phyloP scores from a whole-genome alignment of 2,113 vertebrate genomes.

The Loxodonta africana region DNA sequence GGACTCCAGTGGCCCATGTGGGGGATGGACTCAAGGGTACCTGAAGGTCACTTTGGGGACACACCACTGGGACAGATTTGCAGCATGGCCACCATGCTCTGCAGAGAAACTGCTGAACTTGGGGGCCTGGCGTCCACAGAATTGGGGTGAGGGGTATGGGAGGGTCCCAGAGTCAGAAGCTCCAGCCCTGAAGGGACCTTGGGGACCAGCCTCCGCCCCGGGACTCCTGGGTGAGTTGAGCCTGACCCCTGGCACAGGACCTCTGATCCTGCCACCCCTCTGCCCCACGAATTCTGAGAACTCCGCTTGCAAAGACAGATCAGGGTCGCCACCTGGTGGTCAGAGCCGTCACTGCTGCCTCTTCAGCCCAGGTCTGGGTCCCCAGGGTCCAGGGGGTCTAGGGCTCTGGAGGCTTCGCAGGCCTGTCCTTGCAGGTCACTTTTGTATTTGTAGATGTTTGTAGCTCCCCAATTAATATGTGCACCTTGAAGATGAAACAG shows the following conservation, averaged over 20 bases:
- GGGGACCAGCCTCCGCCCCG: neutral
- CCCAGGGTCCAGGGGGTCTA: fast-evolving
- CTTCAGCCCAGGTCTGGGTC: fast-evolving
- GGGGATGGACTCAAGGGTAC: no score
- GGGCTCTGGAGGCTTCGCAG: neutral
- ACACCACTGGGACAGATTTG: fast-evolving
- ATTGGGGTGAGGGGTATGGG: fast-evolving
- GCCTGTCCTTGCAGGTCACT: fast-evolving
- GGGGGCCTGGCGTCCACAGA: neutral
- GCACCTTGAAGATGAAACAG: fast-evolving
- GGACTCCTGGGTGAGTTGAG: neutral
- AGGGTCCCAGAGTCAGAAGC: neutral
- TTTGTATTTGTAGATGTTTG: fast-evolving
- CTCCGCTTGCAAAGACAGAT: neutral
- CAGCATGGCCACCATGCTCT: fast-evolving
- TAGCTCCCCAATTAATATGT: fast-evolving
- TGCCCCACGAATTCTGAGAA: fast-evolving
- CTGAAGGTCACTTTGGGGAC: neutral
- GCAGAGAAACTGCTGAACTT: neutral
- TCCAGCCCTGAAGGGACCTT: neutral
- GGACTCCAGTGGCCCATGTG: neutral
- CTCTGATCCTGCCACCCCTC: neutral
- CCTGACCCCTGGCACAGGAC: neutral
- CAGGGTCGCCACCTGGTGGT: constrained; percentile 74
- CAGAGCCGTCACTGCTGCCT: fast-evolving